Evolutionary conservation across 2,113 vertebrate species (phyloP).

Genomic region (Gallinago paraguaiae): DNA sequence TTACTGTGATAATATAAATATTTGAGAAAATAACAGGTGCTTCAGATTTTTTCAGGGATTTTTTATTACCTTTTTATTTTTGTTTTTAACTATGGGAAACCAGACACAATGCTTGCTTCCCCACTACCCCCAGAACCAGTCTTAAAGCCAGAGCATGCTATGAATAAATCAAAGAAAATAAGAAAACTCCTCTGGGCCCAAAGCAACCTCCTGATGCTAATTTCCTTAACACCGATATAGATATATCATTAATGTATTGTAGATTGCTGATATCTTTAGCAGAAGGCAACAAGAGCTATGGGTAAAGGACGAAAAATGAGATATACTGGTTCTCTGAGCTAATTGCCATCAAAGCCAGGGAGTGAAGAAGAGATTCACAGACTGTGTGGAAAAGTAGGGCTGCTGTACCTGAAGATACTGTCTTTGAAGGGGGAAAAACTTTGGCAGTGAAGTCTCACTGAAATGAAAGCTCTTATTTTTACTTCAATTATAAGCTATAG

Average conservation of each 20-base stretch:
- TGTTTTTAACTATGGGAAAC: not conserved
- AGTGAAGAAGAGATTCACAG: not conserved
- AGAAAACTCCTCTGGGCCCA: conserved; percentile 31
- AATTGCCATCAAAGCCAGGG: not conserved
- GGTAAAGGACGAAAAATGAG: not conserved
- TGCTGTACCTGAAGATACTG: not conserved
- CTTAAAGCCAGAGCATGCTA: conserved; percentile 40
- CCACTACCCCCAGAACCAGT: not conserved
- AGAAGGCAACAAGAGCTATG: not conserved
- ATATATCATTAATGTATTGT: not conserved
- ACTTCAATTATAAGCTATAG: not conserved
- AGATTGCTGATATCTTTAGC: not conserved
- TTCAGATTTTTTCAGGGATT: not conserved
- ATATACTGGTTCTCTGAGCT: not conserved
- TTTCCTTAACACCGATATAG: conserved; percentile 1
- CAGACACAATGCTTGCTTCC: not conserved
- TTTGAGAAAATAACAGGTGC: not conserved
- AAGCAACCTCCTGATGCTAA: conserved; percentile 43
- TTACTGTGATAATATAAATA: not conserved
- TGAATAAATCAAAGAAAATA: conserved; percentile 53
- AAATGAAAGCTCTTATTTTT: not conserved
- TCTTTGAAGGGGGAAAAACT: not conserved
- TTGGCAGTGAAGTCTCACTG: not conserved
- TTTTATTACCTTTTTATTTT: not conserved
- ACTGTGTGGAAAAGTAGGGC: not conserved